A percentile compares a stretch with the other conserved stretches of the same genome.
Evolutionary conservation across 1,140 invertebrate genomes (phyloP).

Genomic region (Drosophila busckii): DNA sequence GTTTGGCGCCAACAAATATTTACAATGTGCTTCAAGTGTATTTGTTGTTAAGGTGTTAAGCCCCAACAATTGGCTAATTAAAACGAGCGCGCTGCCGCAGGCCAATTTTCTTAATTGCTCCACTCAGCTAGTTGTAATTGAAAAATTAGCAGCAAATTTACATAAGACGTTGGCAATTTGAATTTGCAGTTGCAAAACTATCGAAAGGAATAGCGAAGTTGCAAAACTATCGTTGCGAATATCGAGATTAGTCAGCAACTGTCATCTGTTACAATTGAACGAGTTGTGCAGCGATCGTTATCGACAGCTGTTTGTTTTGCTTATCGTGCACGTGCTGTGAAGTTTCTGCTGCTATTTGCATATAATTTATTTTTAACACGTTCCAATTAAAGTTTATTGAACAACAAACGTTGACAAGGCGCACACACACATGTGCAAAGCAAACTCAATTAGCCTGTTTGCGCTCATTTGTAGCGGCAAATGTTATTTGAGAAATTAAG

Average conservation of each 20-base stretch:
- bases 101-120: constrained; percentile 66
- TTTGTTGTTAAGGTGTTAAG: constrained; percentile 34
- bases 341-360: too few relatives aligned
- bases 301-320: too few relatives aligned
- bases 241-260: too few relatives aligned
- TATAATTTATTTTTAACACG: constrained; percentile 15
- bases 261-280: too few relatives aligned
- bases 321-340: too few relatives aligned
- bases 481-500: constrained; percentile 64
- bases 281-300: too few relatives aligned
- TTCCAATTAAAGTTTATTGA: constrained; percentile 46
- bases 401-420: constrained; percentile 5
- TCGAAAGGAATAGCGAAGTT: too few relatives aligned
- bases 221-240: too few relatives aligned
- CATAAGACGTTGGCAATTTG: too few relatives aligned
- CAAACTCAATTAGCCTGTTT: constrained; percentile 59
- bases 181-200: too few relatives aligned
- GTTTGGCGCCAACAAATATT: constrained; percentile 42
- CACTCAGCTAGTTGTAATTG: constrained; percentile 1
- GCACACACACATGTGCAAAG: not conserved
- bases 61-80: constrained; percentile 47
- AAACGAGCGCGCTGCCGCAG: constrained; percentile 27
- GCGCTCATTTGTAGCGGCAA: constrained; percentile 54
- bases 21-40: constrained; percentile 60
- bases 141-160: constrained; percentile 5